Evolutionary conservation across 2,888 invertebrate species (phyloP), one percentile per base, ranked within the genome.

Genomic region (Chelonus formosanus): DNA sequence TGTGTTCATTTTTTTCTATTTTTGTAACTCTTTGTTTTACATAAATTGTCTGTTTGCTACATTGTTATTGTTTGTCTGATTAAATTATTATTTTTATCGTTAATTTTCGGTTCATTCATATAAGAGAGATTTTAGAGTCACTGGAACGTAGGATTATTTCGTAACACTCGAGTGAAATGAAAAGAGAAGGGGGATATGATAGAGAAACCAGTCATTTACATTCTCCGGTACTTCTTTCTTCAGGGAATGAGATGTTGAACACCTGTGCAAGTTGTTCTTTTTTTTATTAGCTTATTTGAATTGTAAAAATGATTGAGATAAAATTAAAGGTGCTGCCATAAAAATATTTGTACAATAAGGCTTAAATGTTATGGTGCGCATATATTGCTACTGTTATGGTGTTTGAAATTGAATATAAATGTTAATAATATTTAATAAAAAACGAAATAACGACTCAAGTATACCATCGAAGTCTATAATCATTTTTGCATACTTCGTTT

Each of bases 171-270:
- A 65, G 63, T 65, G 67, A 56, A 66, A 62, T 60, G 34, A 35
- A 48, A 61, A 50, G 50, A 36, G 63, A 60, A 57, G 53, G 59
- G 59, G 68, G 70, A 65, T 65, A 64, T 67, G 66, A 71, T 61
- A 67, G 70, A 65, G 69, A 75, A 76, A 74, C 74, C 73, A 74
- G 74, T 74, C 75, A 74, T 73, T 74, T 74, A 74, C 75, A 73
- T 76, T 77, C 74, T 73, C 73, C 70, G 66, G 68, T 64, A 69
- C 68, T 69, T 70, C 71, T 48, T 48, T 40, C 52, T 63, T 63
- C 57, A 52, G 40, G 31, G 67, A 74, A 67, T 62, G 70, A 68
- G 65, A 72, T 65, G 67, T 69, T 59, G 71, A 73, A 76, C 76
- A 75, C 77, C 76, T 77, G 76, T 73, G 70, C 63, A 70, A 62